phyloP scores from a whole-genome alignment of 2,113 vertebrate species.

The Triplophysa rosa region DNA sequence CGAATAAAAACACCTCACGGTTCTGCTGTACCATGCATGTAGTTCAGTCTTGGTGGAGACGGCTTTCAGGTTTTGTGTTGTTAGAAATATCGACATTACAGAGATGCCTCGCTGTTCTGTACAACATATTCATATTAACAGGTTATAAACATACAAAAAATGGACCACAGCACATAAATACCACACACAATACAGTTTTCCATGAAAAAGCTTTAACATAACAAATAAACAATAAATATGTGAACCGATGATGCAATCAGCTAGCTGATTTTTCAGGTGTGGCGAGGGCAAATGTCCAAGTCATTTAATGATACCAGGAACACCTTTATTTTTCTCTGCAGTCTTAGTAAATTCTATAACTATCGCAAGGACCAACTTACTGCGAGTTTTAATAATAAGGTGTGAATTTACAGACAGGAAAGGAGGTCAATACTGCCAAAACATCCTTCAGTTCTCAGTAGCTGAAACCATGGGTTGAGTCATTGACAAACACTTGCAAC shows the following conservation, averaged over 20 bases:
- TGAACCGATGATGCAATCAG: background rate
- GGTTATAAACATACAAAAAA: slow-evolving; percentile 10
- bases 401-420: background rate
- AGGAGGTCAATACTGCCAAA: background rate
- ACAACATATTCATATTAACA: slow-evolving; percentile 4
- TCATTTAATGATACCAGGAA: background rate
- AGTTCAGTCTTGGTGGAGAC: background rate
- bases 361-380: background rate
- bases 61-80: background rate
- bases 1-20: background rate
- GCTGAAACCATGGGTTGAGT: background rate
- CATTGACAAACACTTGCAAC: background rate
- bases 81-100: background rate
- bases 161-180: slow-evolving; percentile 16
- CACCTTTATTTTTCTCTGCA: background rate
- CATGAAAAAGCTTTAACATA: background rate
- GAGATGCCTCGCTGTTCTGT: background rate
- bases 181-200: slow-evolving; percentile 21
- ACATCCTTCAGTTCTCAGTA: background rate
- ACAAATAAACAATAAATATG: slow-evolving; percentile 40
- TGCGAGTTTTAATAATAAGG: background rate
- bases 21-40: background rate
- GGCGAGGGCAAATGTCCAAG: too few species aligned
- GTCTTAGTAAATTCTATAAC: background rate
- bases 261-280: background rate